phyloP scores from a whole-genome alignment of 2,888 invertebrate genomes.

The Capitulum mitella region DNA sequence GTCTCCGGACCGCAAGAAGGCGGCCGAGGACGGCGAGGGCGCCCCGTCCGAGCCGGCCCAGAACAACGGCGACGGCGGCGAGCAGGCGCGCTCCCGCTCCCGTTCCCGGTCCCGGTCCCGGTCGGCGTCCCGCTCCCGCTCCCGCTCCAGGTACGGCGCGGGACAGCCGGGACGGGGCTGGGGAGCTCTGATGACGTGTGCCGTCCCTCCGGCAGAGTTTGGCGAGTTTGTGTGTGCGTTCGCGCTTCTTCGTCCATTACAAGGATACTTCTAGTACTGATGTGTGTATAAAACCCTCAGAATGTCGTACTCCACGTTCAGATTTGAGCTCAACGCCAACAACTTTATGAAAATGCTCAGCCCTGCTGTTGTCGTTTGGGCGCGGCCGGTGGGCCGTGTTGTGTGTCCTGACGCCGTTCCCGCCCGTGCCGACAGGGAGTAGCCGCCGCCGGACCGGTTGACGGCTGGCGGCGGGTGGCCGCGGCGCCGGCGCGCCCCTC shows the following conservation, averaged over 20 bases:
- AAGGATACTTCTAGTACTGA: no score
- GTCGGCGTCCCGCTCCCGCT: not conserved
- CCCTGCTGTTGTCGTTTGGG: not conserved
- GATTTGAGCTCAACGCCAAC: not conserved
- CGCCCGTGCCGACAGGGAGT: not conserved
- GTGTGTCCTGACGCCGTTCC: not conserved
- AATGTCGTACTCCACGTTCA: no score
- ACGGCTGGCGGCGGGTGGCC: not conserved
- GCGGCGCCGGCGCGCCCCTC: not conserved
- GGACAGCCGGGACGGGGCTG: not conserved
- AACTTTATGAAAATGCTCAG: not conserved
- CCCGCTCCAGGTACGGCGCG: not conserved
- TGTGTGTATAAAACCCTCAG: no score
- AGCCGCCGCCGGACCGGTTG: not conserved
- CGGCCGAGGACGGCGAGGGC: not conserved
- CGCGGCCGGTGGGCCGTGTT: not conserved
- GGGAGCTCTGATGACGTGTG: no score
- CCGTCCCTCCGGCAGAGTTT: no score
- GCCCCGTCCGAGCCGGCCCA: not conserved
- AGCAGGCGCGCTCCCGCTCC: not conserved
- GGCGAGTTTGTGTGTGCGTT: no score
- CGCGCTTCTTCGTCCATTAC: no score
- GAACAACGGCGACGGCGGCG: not conserved
- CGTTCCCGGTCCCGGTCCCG: not conserved
- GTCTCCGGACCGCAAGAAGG: not conserved